These are phyloP conservation scores for Falcunculus frontatus DNA, from an alignment of 2,113 vertebrate genomes.

Conservation along the genomic window DNA sequence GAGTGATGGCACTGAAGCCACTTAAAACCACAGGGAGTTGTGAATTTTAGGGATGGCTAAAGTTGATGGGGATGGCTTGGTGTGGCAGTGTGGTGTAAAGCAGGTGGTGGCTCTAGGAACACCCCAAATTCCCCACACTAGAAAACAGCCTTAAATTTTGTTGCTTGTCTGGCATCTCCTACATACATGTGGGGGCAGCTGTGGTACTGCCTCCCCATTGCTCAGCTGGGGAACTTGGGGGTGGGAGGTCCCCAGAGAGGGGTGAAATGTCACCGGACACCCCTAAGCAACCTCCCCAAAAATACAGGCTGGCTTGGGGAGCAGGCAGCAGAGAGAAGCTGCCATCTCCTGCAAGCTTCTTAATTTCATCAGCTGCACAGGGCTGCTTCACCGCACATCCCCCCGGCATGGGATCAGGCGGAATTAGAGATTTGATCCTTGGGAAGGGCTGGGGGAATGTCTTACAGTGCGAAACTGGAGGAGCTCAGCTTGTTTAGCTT, in stretches of 20 bases:
- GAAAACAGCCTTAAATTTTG: not conserved
- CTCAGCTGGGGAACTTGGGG: not conserved
- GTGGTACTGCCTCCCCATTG: not conserved
- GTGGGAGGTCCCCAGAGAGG: fast-evolving
- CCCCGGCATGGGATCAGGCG: not conserved
- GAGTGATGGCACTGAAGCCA: not conserved
- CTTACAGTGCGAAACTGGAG: not conserved
- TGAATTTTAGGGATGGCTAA: not conserved
- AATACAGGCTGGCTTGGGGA: not conserved
- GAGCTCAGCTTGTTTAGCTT: constrained; percentile 47
- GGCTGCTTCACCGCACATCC: not conserved
- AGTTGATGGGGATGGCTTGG: not conserved
- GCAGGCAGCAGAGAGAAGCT: not conserved
- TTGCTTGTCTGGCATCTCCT: fast-evolving
- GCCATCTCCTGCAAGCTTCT: not conserved
- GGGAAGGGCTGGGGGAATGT: not conserved
- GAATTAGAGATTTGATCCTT: constrained; percentile 19
- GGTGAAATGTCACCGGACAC: fast-evolving
- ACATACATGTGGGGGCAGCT: not conserved
- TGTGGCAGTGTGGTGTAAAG: not conserved
- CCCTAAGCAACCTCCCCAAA: not conserved
- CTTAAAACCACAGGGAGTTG: not conserved
- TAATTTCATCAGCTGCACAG: not conserved
- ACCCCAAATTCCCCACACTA: not conserved
- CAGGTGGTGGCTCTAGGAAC: not conserved